phyloP scores from a whole-genome alignment of 2,113 vertebrate species.

The Micromys minutus region DNA sequence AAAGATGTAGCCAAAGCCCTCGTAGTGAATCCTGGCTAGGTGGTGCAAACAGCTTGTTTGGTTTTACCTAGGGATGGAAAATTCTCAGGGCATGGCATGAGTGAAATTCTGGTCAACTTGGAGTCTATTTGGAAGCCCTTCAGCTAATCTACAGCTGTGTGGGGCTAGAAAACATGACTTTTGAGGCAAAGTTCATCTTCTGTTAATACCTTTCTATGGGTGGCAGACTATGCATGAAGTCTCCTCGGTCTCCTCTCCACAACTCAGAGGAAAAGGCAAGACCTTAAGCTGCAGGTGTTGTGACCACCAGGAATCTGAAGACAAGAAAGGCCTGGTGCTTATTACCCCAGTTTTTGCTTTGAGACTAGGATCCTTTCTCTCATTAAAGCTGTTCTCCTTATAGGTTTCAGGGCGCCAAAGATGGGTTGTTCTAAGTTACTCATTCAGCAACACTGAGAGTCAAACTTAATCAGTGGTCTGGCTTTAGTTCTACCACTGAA shows the following conservation, averaged over 20 bases:
- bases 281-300: too few species aligned
- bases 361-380: rapidly evolving
- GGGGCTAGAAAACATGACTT: neutral
- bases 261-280: neutral
- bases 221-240: neutral
- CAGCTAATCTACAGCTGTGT: neutral
- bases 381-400: neutral
- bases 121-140: neutral
- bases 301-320: rapidly evolving
- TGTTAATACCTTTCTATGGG: neutral
- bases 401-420: neutral
- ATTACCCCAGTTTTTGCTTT: neutral
- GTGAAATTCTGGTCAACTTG: neutral
- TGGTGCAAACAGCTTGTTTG: neutral
- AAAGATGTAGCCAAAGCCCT: slow-evolving; percentile 15
- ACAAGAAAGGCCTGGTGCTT: neutral
- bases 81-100: neutral
- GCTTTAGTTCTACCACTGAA: neutral
- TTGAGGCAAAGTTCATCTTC: slow-evolving; percentile 9
- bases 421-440: neutral
- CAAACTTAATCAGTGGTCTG: neutral
- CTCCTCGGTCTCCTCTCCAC: neutral
- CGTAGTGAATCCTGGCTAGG: neutral
- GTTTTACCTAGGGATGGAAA: slow-evolving; percentile 49
- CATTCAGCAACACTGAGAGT: neutral